Base-by-base conservation (phyloP, 2,888 invertebrate species). In the Trisateles emortualis region DNA sequence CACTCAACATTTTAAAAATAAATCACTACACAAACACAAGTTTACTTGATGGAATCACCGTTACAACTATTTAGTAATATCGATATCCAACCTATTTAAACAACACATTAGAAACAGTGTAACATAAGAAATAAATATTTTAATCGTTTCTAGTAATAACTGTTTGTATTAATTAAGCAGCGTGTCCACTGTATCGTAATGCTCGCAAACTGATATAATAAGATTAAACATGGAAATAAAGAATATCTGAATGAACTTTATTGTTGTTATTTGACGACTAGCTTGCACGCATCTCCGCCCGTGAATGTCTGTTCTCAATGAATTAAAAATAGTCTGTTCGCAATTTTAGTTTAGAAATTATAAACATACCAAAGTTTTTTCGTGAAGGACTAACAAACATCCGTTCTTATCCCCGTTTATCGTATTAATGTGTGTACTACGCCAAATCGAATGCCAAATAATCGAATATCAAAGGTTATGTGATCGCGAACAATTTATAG, bases 1-100 rank as follows among this genome's bases (percentile, higher is more conserved):
- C 69, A 33, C 59, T 65, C 10, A 70, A 65, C 86, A 83, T 86
- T 68, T 24, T 44, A 16, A 30, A 33, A 38, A 2, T 9, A 32
- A 42, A 14, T 19, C 19, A 14, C 10, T 19, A 22, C 1, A 19
- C 11, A 14, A 10, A 6, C 19, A 1, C n/a, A 26, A 26, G 22
- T 24, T 16, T 14, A 22, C 5, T 19, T 16, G 4, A 6, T 50
- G 22, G 33, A 16, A 22, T 38, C 11, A 19, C 9, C 1, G 17
- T 19, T 14, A 41, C 39, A 35, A n/a, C 36, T 11, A 10, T 16
- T 13, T 4, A 11, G 14, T 45, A 8, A n/a, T 11, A n/a, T 11
- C 10, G 16, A 39, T 16, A 44, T 24, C 30, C 9, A 26, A 26
- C 26, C 9, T 26, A 8, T 26, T 26, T 26, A 26, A 8, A 26